Evolutionary conservation across 2,113 vertebrate genomes (phyloP), one percentile per base, ranked within the genome.

Genomic region (Prochilodus magdalenae): DNA sequence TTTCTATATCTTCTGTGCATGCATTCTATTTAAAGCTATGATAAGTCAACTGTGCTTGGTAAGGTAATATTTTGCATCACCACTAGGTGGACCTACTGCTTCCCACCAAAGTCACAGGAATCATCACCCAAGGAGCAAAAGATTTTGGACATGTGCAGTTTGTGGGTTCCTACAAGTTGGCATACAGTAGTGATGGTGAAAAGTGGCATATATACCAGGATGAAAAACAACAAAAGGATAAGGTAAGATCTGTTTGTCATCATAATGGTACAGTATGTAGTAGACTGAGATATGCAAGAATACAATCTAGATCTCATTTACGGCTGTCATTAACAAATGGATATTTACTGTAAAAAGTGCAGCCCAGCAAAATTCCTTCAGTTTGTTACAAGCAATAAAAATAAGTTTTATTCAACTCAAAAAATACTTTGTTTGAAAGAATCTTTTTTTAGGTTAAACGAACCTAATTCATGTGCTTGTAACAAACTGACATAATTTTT

Each of bases 61-160:
- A 11, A 76, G 22, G 20, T 40, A 29, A 75, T 60, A 3, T 62
- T 26, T 14, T 79, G 18, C 71, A 1, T 36, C 40, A n/a, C 29
- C 78, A 73, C 69, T 83, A 97, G 96, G 88, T 96, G 59, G 96
- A 96, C 80, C 93, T 97, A 66, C 93, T 96, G 72, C 88, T 91
- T 33, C 94, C 94, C 79, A 96, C 95, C n/a, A 96, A 96, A 89
- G 92, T 97, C 79, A 96, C 96, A 7, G 96, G 96, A 55, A 95
- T 97, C 33, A 96, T 97, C 84, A 97, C 95, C 73, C 96, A 97
- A 87, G 95, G 96, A 88, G 95, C 96, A 49, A 96, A 95, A 90
- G 95, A 96, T 91, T 96, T 97, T 85, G 96, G 96, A 26, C 95
- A 95, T 0, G 93, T 96, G 33, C 96, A 96, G 26, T 97, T 97